Conservation (phyloP, 2,888 invertebrate genomes). For the Zootermopsis nevadensis region DNA sequence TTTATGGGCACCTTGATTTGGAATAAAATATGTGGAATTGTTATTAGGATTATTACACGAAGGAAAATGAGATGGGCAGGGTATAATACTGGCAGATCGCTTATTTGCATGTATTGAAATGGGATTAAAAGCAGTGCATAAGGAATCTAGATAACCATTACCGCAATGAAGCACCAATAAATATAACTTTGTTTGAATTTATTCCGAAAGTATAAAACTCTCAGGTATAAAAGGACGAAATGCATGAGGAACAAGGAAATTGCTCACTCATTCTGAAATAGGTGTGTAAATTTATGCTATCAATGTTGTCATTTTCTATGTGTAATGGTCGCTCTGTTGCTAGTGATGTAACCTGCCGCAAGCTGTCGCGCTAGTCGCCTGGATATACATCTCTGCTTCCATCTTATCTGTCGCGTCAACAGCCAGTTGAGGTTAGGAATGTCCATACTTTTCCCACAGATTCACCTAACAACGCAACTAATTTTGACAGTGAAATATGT, state of each 20-base stretch:
- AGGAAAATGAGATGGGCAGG: no score
- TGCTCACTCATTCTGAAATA: neutral
- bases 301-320: neutral
- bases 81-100: no score
- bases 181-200: no score
- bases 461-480: neutral
- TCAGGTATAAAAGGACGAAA: no score
- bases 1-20: no score
- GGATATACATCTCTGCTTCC: conserved; percentile 1
- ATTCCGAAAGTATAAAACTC: neutral
- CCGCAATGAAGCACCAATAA: no score
- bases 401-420: conserved; percentile 4
- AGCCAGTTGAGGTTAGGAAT: conserved; percentile 10
- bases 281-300: neutral
- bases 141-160: no score
- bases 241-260: neutral
- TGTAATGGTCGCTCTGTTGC: neutral
- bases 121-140: no score
- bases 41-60: no score
- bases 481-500: conserved; percentile 21
- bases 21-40: no score
- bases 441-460: neutral
- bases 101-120: no score
- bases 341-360: neutral
- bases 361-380: conserved; percentile 9